Percentiles rank a stretch among this genome's conserved stretches.
phyloP scores from a whole-genome alignment of 2,888 invertebrate genomes.

The Stramonita haemastoma region DNA sequence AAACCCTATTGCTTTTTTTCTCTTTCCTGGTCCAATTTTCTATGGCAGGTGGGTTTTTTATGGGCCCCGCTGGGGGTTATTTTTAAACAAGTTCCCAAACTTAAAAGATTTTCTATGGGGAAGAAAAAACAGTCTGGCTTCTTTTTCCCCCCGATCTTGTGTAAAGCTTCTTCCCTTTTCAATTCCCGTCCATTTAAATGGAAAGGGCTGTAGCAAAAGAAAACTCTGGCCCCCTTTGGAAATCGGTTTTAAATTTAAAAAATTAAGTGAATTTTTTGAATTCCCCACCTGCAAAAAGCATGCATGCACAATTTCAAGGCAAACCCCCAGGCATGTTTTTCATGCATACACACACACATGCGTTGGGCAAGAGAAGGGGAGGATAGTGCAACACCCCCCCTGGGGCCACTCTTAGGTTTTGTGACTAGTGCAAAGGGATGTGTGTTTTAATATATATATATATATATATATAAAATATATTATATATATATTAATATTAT shows the following conservation, averaged over 20 bases:
- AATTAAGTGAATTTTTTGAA: background rate
- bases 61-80: background rate
- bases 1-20: too few relatives aligned
- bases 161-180: background rate
- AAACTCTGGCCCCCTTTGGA: background rate
- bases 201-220: background rate
- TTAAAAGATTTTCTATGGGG: background rate
- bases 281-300: background rate
- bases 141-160: background rate
- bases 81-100: background rate
- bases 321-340: too few relatives aligned
- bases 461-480: too few relatives aligned
- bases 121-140: background rate
- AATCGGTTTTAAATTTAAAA: background rate
- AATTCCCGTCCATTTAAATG: background rate
- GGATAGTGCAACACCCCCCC: too few relatives aligned
- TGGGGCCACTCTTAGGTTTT: too few relatives aligned
- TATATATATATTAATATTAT: too few relatives aligned
- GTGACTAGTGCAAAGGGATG: too few relatives aligned
- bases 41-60: background rate
- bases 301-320: too few relatives aligned
- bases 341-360: background rate
- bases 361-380: background rate
- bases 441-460: too few relatives aligned
- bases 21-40: background rate